Evolutionary conservation across 2,113 vertebrate genomes (phyloP), one percentile per base, ranked within the genome.

Genomic region (Mungos mungo): DNA sequence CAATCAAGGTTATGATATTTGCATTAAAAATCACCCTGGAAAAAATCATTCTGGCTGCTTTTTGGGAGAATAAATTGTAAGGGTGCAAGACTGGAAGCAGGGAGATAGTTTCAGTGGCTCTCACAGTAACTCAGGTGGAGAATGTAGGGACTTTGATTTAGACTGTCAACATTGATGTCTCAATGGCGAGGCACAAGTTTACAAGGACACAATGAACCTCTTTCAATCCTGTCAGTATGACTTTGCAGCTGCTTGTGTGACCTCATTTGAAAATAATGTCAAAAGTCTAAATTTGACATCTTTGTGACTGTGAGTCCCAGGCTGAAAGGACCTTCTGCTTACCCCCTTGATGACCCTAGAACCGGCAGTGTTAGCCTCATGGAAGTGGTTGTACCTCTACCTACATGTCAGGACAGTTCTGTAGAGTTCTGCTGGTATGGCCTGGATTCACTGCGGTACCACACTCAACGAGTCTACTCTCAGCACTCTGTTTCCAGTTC

Each of bases 191-290:
- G 41, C 35, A 54, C 6, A n/a, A 83, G 68, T 91, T 93, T 79
- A 81, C 25, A 91, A 92, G 47, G 77, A 95, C 54, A 98, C 93
- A 97, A 96, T 96, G 72, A 80, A 50, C 47, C 47, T 69, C 94
- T 96, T 97, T 98, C 92, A 96, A 0, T 92, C 25, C 83, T 69
- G 79, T 47, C 63, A 60, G 52, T n/a, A 50, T 69, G 18, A 5
- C 47, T 80, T 35, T 87, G 80, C 87, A 96, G 96, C 87, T 98
- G 93, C 76, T 33, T 69, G 68, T 35, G 90, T 97, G 97, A 96
- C 83, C 94, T 97, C 92, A 98, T 81, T 95, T 97, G 47, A 84
- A 98, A 98, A 95, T 87, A 97, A 97, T 76, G 88, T 88, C 83
- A 80, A 79, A 86, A 93, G 86, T 83, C 89, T 90, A 88, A 88